A percentile compares a stretch with the other conserved stretches of the same genome.
phyloP scores from a whole-genome alignment of 2,113 vertebrate species.

The Tringa solitaria region DNA sequence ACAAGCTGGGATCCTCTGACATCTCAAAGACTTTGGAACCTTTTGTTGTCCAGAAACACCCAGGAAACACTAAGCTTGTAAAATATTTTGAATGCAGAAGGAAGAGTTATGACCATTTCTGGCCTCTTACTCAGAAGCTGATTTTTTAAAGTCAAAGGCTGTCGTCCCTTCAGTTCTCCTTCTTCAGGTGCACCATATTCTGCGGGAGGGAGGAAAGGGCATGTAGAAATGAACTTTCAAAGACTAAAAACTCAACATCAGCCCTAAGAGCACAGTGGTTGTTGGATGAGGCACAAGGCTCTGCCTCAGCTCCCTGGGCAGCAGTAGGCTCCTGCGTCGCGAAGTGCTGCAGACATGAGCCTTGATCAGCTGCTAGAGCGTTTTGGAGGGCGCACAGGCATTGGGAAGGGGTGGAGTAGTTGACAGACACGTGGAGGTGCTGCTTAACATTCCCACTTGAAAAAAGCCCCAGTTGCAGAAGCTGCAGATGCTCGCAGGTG shows the following conservation, averaged over 20 bases:
- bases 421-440: background rate
- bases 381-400: background rate
- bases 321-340: rapidly evolving
- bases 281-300: background rate
- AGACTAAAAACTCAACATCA: background rate
- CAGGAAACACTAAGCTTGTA: background rate
- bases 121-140: conserved; percentile 89
- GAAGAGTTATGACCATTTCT: background rate
- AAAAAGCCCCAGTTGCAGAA: background rate
- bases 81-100: background rate
- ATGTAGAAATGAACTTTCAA: background rate
- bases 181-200: conserved; percentile 91
- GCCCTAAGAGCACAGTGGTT: too few relatives aligned
- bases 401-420: background rate
- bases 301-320: background rate
- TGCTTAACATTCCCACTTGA: background rate
- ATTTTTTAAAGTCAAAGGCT: conserved; percentile 84
- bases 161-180: conserved; percentile 79
- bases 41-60: background rate
- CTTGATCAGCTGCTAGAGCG: background rate
- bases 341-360: rapidly evolving
- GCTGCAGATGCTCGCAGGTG: background rate
- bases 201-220: conserved; percentile 52
- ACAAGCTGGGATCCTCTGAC: background rate
- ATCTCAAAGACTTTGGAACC: background rate